Base-by-base conservation (phyloP, 2,797 vertebrate genomes). In the Pipistrellus pipistrellus region DNA sequence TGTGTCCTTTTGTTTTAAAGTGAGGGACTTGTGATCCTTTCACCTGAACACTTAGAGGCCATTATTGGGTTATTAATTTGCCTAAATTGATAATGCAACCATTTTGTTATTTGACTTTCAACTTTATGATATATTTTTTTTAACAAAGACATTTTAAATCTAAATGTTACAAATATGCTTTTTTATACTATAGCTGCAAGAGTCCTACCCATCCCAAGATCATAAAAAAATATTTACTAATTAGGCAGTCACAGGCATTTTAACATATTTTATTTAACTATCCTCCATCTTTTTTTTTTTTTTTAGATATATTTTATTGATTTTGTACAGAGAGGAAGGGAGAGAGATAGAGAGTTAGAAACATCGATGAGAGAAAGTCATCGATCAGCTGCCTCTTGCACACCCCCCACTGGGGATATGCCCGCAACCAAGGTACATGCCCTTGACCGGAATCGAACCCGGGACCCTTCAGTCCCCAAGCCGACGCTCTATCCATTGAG, bases 181-280 rank as follows among this genome's bases (percentile, higher is more conserved):
- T 53, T 91, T 77, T 4, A 88, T 8, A 51, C 85, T 6, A 21
- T 38, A 51, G 21, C 27, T 75, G 48, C 3, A 88, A 77, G 35
- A 17, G 2, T 18, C 3, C 64, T 68, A 71, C 15, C 4, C 23
- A 85, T n/a, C 9, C 15, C 5, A 72, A 59, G 41, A 82, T 86
- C 21, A 71, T 25, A 38, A 69, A 71, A 71, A 87, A 76, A 30
- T 10, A 83, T 41, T 32, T 48, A 35, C 10, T 72, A 89, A 23
- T 38, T 85, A 90, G 75, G 44, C 7, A 48, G 3, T 30, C 68
- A 87, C 3, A 88, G 20, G 12, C n/a, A 86, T 88, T 94, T 41
- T 51, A 85, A 77, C 48, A 77, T 72, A 38, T 21, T 86, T 53
- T 84, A 85, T 59, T 81, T 89, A 78, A 76, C 92, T 83, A n/a